Conservation (phyloP, 2,888 invertebrate species). For the Agrotis segetum region DNA sequence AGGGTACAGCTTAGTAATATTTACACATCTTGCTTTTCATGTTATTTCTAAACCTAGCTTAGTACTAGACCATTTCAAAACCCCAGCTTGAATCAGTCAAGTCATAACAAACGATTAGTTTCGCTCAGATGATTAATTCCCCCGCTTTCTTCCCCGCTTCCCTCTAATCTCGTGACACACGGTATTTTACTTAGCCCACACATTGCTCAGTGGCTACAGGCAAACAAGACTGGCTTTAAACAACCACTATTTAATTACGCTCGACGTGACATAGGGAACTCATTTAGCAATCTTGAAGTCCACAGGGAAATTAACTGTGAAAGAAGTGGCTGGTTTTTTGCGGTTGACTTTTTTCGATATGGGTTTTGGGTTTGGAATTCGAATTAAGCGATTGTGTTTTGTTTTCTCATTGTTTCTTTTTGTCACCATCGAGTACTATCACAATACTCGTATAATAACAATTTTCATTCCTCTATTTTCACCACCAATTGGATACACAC, state of each 20-base stretch:
- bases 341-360: neutral
- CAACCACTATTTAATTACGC: conserved; percentile 53
- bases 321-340: conserved; percentile 5
- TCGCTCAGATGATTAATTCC: conserved; percentile 9
- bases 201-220: conserved; percentile 40
- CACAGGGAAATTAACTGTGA: conserved; percentile 27
- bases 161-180: conserved; percentile 30
- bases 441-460: too few species aligned
- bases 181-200: conserved; percentile 32
- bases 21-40: neutral
- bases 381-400: too few species aligned
- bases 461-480: too few species aligned
- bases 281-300: conserved; percentile 45
- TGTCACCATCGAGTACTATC: too few species aligned
- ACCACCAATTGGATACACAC: too few species aligned
- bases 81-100: neutral
- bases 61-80: neutral
- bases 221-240: conserved; percentile 42
- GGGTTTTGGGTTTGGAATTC: neutral
- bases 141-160: neutral
- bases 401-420: neutral
- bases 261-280: conserved; percentile 38
- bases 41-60: neutral
- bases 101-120: conserved; percentile 15
- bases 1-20: neutral